phyloP scores from a whole-genome alignment of 2,797 vertebrate species.

The Microtus obscurus region DNA sequence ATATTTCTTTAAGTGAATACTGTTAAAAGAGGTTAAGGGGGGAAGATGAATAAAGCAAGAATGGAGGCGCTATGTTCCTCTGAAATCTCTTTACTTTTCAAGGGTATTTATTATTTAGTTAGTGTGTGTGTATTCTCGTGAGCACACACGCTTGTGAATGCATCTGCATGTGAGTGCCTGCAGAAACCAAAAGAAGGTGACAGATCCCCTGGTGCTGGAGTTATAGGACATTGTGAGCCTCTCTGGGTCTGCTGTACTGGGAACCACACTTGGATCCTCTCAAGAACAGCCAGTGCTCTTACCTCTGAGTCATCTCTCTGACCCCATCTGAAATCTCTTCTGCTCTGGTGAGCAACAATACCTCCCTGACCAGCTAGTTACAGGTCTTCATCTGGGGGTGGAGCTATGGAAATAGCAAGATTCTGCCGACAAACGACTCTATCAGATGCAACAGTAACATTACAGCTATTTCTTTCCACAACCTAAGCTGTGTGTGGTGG shows the following conservation, averaged over 20 bases:
- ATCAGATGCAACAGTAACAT: not conserved
- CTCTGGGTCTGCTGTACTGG: too few species aligned
- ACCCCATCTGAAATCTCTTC: not conserved
- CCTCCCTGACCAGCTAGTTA: too few species aligned
- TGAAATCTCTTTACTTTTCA: not conserved
- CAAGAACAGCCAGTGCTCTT: too few species aligned
- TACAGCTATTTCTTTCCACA: not conserved
- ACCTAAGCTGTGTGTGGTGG: not conserved
- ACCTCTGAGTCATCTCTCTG: not conserved
- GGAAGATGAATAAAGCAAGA: not conserved
- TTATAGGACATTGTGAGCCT: not conserved
- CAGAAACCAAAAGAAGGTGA: not conserved
- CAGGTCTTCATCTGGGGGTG: not conserved
- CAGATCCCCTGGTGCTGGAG: not conserved
- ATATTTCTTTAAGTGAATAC: not conserved
- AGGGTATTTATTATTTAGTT: not conserved
- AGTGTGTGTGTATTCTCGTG: not conserved
- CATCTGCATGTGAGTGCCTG: too few species aligned
- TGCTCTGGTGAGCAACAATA: not conserved
- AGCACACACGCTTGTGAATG: not conserved
- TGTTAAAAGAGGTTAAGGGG: not conserved
- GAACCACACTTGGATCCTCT: not conserved
- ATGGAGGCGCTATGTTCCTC: not conserved
- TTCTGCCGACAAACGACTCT: slow-evolving; percentile 12
- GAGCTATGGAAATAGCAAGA: not conserved